Conservation (phyloP, 2,113 vertebrate genomes). For the Fregetta grallaria region DNA sequence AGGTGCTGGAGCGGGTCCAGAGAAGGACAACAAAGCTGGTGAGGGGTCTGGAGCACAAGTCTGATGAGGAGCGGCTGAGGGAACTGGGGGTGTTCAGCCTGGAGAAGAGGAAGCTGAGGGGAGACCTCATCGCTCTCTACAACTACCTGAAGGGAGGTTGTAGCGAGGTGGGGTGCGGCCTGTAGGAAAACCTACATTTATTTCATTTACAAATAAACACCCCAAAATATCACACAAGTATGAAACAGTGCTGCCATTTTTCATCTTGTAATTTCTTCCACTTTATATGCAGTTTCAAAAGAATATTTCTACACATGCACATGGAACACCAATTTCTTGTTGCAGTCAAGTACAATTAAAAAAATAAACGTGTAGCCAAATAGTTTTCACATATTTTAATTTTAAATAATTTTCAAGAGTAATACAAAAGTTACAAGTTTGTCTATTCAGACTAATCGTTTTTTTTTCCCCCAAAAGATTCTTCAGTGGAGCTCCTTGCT, state of each 20-base stretch:
- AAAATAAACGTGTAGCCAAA: background rate
- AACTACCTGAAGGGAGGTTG: too few species aligned
- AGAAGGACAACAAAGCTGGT: too few species aligned
- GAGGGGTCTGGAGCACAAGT: too few species aligned
- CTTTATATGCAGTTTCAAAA: background rate
- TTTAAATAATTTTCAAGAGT: slow-evolving; percentile 65
- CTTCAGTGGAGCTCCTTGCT: slow-evolving; percentile 3
- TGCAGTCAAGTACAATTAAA: background rate
- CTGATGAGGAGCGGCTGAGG: too few species aligned
- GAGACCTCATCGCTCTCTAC: too few species aligned
- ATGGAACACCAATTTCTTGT: background rate
- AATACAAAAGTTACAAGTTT: slow-evolving; percentile 62
- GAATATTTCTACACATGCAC: background rate
- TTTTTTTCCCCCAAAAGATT: background rate
- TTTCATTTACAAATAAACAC: background rate
- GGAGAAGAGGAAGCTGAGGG: too few species aligned
- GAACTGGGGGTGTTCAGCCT: too few species aligned
- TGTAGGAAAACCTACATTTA: background rate
- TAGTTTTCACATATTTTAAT: slow-evolving; percentile 55
- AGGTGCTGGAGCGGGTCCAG: too few species aligned
- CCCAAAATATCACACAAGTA: background rate
- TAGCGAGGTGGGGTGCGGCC: too few species aligned
- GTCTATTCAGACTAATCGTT: slow-evolving; percentile 45
- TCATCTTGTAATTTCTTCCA: background rate
- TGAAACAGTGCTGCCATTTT: background rate